Base-by-base conservation (phyloP, 2,888 invertebrate genomes). In the Cataglyphis albicans region DNA sequence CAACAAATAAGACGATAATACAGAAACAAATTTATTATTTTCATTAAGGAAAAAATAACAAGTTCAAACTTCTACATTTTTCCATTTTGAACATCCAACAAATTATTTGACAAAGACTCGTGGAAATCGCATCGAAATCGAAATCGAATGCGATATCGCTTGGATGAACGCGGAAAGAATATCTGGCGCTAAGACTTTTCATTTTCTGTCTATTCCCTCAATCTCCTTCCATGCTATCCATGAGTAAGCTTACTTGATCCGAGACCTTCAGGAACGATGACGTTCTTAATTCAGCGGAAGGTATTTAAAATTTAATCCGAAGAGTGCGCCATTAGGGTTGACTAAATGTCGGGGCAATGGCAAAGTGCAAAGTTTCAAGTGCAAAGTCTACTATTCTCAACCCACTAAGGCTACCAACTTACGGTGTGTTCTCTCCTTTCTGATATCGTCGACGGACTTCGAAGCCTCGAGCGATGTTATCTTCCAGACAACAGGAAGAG, bases 401-500 rank as follows among this genome's bases (percentile, higher is more conserved):
- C 55, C 68, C 65, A 63, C 80, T 65, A 80, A 83, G 76, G 35
- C 68, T 52, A 78, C 72, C 87, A 78, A 83, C 78, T 80, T 80
- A 80, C 59, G 29, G 4, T 44, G n/a, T 52, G 59, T 35, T 72
- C 72, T 72, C 72, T 86, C 83, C 83, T 84, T 83, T 82, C 75
- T 63, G 73, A 84, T 84, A 80, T 72, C 44, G 87, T 84, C 89
- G 82, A 75, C 76, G 90, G 88, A 89, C 89, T 70, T 81, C 83
- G 88, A 84, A 83, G 91, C 84, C 88, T 72, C 87, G 84, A 84
- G 72, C 87, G 83, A 86, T 70, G 80, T 84, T 89, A 88, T 90
- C 91, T 91, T 90, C 87, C 91, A 91, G 92, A 93, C 91, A 93
- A 93, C 93, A 93, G 91, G 90, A 91, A 93, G 93, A 93, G 90